phyloP scores from a whole-genome alignment of 2,113 vertebrate species.

The Siniperca chuatsi region DNA sequence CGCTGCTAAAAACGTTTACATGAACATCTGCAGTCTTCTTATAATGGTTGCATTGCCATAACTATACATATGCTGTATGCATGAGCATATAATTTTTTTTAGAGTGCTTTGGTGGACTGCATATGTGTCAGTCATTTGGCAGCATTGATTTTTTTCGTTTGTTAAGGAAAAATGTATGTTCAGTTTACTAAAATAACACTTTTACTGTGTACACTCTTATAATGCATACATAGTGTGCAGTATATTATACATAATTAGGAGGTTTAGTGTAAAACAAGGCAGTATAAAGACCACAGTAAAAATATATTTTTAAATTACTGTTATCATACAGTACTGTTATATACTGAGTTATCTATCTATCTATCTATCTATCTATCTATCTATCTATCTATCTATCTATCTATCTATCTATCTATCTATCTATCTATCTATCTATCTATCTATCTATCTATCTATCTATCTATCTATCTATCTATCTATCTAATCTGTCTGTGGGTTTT shows the following conservation, averaged over 20 bases:
- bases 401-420: too few species aligned
- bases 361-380: too few species aligned
- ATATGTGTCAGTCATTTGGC: neutral
- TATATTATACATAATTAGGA: neutral
- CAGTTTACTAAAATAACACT: neutral
- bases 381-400: too few species aligned
- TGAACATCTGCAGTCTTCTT: neutral
- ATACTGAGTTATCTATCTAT: too few species aligned
- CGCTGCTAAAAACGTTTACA: neutral
- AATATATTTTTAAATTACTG: too few species aligned
- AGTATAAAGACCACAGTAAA: neutral
- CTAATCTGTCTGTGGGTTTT: neutral
- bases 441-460: too few species aligned
- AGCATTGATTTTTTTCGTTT: neutral
- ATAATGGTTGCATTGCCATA: neutral
- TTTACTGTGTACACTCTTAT: neutral
- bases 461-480: neutral
- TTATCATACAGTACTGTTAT: too few species aligned
- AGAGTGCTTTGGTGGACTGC: neutral
- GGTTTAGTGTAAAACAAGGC: neutral
- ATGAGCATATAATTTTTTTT: neutral
- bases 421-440: neutral
- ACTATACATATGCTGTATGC: neutral
- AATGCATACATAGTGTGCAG: neutral
- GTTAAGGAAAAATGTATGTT: neutral